Evolutionary conservation across 1,140 invertebrate genomes (phyloP), one percentile per base, ranked within the genome.

Genomic region (Asbolus verrucosus): DNA sequence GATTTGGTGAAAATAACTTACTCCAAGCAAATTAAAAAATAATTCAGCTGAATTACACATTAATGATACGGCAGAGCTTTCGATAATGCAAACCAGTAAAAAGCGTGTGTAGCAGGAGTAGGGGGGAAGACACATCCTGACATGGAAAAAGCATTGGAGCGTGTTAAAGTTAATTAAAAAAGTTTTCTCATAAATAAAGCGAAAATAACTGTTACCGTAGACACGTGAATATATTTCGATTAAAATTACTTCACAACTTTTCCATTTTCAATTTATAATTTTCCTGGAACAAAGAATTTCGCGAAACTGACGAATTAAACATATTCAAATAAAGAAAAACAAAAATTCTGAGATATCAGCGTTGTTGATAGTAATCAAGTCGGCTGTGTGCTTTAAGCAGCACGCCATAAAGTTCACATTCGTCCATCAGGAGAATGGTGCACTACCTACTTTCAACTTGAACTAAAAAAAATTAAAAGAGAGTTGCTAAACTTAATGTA

Each of bases 381-480:
- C n/a, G n/a, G 15, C 14, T 46, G 19, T 54, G 21, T 3, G 19
- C 46, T 27, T 15, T 54, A 54, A 27, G 4, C 1, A 1, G 6
- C 8, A 5, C n/a, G 15, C 11, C 24, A 41, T 69, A 69, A 62
- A 59, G 38, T 1, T 31, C 16, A 69, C 21, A 50, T 59, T 69
- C 19, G 59, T 39, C 67, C 31, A 36, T 13, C 31, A 24, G 62
- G 67, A 69, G 67, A 69, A 69, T 61, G 67, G 66, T 62, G 33
- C 54, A 46, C 54, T 60, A 69, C 67, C 67, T 69, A 69, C 67
- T 69, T 69, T 69, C 67, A 41, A 69, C 59, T 69, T 69, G 59
- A 30, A 69, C 59, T 69, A 31, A 50, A 69, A 27, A 68, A 68
- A 65, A n/a, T n/a, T 54, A 54, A 54, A 54, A 54, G 46, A 54